Conservation (phyloP, 2,888 invertebrate genomes). For the Lissonota sp. region DNA sequence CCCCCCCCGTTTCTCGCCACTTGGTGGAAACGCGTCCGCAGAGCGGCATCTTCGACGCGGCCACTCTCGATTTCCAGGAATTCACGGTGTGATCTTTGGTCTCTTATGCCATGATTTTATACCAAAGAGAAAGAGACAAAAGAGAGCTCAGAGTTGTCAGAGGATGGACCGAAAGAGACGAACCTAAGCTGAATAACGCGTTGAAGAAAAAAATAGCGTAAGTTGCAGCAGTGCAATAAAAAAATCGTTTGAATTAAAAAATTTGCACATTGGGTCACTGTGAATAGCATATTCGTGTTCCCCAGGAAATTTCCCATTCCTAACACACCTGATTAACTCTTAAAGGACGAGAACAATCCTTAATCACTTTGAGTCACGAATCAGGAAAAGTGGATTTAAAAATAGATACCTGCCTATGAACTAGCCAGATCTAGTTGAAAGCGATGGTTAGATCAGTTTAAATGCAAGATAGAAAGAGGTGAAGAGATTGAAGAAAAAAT, state of each 20-base stretch:
- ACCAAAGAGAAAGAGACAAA: conserved; percentile 57
- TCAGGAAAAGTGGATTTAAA: too few species aligned
- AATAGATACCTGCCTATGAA: too few species aligned
- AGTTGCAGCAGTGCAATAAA: not conserved
- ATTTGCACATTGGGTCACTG: not conserved
- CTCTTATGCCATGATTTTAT: conserved; percentile 68
- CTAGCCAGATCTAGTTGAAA: too few species aligned
- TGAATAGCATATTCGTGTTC: not conserved
- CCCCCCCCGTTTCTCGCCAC: too few species aligned
- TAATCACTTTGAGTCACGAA: too few species aligned
- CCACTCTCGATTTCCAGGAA: conserved; percentile 79
- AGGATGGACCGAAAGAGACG: conserved; percentile 22
- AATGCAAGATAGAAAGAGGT: not conserved
- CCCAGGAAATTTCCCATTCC: too few species aligned
- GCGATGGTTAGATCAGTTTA: too few species aligned
- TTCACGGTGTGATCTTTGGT: conserved; percentile 78
- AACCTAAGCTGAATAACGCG: not conserved
- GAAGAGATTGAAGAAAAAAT: not conserved
- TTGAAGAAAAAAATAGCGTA: conserved; percentile 30
- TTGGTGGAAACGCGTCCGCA: not conserved
- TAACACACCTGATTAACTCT: not conserved
- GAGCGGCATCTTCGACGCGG: conserved; percentile 59
- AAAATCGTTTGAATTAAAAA: not conserved
- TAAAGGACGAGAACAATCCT: not conserved
- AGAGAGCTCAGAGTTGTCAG: conserved; percentile 71